Conservation (phyloP, 2,888 invertebrate genomes). For the Drepana falcataria region DNA sequence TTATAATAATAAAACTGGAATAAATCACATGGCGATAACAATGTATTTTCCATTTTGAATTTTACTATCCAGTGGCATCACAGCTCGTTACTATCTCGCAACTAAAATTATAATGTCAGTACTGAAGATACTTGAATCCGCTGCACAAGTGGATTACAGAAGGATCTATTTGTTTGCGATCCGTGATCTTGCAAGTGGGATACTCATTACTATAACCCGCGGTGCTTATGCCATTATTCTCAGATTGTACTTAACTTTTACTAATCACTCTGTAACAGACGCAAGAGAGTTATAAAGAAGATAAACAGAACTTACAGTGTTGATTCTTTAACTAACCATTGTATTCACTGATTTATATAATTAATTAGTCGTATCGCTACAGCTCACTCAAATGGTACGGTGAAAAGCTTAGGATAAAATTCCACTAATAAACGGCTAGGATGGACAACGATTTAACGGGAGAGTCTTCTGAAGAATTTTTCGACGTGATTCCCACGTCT, state of each 20-base stretch:
- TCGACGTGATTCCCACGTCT: no score
- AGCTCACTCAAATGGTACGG: no score
- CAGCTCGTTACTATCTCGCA: constrained; percentile 17
- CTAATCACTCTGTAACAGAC: not conserved
- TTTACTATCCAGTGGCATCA: constrained; percentile 1
- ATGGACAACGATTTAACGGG: no score
- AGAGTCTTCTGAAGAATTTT: no score
- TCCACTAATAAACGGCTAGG: no score
- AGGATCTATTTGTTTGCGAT: constrained; percentile 44
- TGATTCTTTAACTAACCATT: no score
- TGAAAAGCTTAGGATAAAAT: no score
- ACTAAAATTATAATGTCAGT: constrained; percentile 33
- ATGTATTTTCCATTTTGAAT: not conserved
- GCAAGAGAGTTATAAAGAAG: no score
- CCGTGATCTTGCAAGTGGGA: constrained; percentile 47
- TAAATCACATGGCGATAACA: not conserved
- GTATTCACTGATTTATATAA: no score
- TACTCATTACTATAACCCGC: constrained; percentile 39
- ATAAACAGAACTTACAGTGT: no score
- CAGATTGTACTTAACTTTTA: constrained; percentile 14
- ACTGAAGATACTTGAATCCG: constrained; percentile 37
- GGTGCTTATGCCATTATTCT: constrained; percentile 9
- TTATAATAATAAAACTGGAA: not conserved
- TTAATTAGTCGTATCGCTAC: no score
- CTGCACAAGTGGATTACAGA: constrained; percentile 37